Base-by-base conservation (phyloP, 2,888 invertebrate species). In the Glyphotaelius pellucidus region DNA sequence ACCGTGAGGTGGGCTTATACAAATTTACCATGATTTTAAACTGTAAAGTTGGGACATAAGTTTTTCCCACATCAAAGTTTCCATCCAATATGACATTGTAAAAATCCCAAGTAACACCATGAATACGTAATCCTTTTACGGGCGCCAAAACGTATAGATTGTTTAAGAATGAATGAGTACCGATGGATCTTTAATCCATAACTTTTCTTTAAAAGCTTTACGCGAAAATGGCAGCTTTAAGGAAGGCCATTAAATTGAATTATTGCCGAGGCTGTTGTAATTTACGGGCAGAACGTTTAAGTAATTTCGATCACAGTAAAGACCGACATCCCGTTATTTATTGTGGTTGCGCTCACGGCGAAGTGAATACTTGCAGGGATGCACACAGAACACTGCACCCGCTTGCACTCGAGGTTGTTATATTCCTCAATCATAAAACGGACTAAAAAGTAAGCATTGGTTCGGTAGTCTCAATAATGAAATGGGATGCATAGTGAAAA, bases 171-270 rank as follows among this genome's bases (percentile, higher is more conserved):
- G 84, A 91, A 91, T 91, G 91, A 84, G 89, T 42, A 91, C 88
- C 88, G 81, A 88, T 88, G 91, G 52, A 91, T 91, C 80, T 91
- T 81, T 91, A 91, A 81, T 91, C 88, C 88, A 91, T 88, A 91
- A 91, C 87, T 92, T 91, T 92, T 91, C 90, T 88, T 86, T 83
- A 86, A 92, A 92, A 91, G 91, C 84, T 91, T 90, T 92, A 84
- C 86, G 42, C 7, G 89, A 89, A 86, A 87, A 83, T 90, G 90
- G 91, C 87, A 88, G 67, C 90, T 89, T 86, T 83, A 91, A 86
- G 67, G 83, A 67, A 80, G 83, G 80, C 91, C 86, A 90, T 91
- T 90, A 90, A 91, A 90, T 83, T 91, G 91, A 91, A 91, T 91
- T 47, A 91, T 90, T 31, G 47, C 80, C 85, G 38, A 32, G 83